Evolutionary conservation across 2,888 invertebrate species (phyloP).

Genomic region (Rambutsinella grinnellia): DNA sequence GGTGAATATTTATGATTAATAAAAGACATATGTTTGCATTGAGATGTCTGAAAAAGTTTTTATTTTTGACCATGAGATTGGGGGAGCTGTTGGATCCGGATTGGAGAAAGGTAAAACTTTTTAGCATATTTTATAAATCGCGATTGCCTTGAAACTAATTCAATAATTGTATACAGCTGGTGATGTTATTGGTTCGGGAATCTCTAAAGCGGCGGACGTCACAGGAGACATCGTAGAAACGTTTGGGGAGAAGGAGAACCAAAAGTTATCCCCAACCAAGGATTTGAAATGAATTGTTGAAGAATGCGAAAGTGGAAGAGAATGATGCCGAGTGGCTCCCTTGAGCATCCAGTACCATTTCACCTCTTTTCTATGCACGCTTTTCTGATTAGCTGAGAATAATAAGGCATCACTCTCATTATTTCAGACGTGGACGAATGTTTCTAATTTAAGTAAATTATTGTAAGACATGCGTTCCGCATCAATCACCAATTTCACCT

Average conservation of each 20-base stretch:
- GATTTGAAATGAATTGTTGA: slow-evolving; percentile 61
- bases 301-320: slow-evolving; percentile 63
- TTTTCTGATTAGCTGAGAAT: neutral
- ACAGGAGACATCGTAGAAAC: slow-evolving; percentile 61
- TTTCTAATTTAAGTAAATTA: neutral
- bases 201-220: slow-evolving; percentile 64
- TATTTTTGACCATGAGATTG: slow-evolving; percentile 55
- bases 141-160: too few relatives aligned
- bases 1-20: slow-evolving; percentile 70
- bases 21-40: slow-evolving; percentile 1
- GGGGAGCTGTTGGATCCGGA: slow-evolving; percentile 63
- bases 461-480: too few relatives aligned
- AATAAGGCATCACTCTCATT: too few relatives aligned
- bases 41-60: neutral
- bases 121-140: too few relatives aligned
- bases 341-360: slow-evolving; percentile 4
- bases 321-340: slow-evolving; percentile 65
- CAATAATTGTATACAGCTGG: too few relatives aligned
- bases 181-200: slow-evolving; percentile 63
- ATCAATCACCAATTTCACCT: too few relatives aligned
- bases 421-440: neutral
- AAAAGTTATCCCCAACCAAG: slow-evolving; percentile 46
- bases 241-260: slow-evolving; percentile 57
- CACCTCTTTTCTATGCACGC: neutral
- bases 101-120: slow-evolving; percentile 54